Evolutionary conservation across 2,797 vertebrate genomes (phyloP), one percentile per base, ranked within the genome.

Genomic region (Phataginus tricuspis): DNA sequence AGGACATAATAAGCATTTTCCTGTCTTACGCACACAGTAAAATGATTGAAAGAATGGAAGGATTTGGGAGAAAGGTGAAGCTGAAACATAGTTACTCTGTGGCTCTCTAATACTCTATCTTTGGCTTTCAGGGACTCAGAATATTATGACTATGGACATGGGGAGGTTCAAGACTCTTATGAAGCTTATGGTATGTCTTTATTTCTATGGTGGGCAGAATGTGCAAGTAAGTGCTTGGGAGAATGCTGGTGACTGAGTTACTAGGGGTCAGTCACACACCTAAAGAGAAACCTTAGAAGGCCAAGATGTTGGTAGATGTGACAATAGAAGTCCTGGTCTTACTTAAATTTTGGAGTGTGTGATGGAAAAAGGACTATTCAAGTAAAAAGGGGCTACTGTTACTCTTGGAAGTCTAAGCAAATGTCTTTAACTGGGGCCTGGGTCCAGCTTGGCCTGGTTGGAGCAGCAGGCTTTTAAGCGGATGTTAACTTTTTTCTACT

Each of bases 131-230:
- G 99, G 94, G 99, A 99, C 77, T 99, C 99, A 55, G 99, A 99
- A 97, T 99, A 99, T 98, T 99, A 99, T 96, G 99, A 99, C 97
- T 99, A 99, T 45, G 99, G 99, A 97, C 99, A 99, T 2, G 99
- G 99, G 93, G 99, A 99, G 95, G 99, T 99, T 84, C 99, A 99
- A 97, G 99, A 99, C 97, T 98, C 99, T 45, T 99, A 99, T 55
- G 99, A 99, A 98, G 98, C 99, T 91, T 99, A 99, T 96, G 99
- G 99, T 99, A 99, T 98, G 99, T 98, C 66, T 97, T 97, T 77
- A 53, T 94, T 89, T 95, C 85, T 95, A 23, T 92, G 79, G n/a
- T 96, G 59, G 86, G 55, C 86, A 90, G 72, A 96, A 86, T 86
- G 74, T 90, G 19, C 68, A 94, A 95, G 74, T 85, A 74, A 90